Percentiles rank a stretch among this genome's conserved stretches.
Evolutionary conservation across 2,113 vertebrate genomes (phyloP).

Genomic region (Lophotis ruficrista): DNA sequence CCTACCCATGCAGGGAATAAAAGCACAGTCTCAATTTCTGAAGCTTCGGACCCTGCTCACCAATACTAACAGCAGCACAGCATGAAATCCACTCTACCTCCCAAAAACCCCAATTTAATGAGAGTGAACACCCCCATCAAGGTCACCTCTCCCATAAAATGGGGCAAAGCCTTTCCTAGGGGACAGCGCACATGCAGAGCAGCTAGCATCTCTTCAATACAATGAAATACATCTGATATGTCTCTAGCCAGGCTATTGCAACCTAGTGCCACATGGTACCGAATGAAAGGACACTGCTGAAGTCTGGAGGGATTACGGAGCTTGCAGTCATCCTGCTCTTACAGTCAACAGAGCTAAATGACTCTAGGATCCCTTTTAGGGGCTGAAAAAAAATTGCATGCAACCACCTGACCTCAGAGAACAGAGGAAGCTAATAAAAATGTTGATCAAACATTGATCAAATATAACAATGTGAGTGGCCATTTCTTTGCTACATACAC

Average conservation of each 20-base stretch:
- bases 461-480: neutral
- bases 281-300: fast-evolving
- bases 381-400: neutral
- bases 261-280: fast-evolving
- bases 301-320: neutral
- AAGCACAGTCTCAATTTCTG: neutral
- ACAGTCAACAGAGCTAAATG: neutral
- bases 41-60: neutral
- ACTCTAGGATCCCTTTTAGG: fast-evolving
- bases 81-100: neutral
- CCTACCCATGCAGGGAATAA: neutral
- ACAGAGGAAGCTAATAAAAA: neutral
- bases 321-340: neutral
- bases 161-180: neutral
- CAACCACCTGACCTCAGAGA: neutral
- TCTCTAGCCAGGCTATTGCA: fast-evolving
- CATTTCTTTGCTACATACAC: neutral
- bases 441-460: neutral
- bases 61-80: neutral
- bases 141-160: neutral
- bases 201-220: neutral
- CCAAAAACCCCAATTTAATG: fast-evolving
- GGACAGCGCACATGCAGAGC: fast-evolving
- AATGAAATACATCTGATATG: fast-evolving
- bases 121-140: neutral